Conservation (phyloP, 2,113 vertebrate species). For the Microtus richardsoni region DNA sequence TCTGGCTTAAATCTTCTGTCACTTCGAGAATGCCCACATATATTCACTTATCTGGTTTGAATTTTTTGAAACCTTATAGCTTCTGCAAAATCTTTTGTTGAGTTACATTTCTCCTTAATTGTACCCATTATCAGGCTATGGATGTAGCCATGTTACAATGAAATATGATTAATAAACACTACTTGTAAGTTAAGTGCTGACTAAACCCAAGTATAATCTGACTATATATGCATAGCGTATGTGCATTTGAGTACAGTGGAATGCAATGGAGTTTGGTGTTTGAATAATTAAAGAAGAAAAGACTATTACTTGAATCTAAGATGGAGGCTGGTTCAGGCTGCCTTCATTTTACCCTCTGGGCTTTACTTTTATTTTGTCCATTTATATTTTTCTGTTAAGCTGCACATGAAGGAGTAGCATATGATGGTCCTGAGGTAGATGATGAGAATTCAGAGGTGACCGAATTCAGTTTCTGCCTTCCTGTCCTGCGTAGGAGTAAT, state of each 20-base stretch:
- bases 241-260: not conserved
- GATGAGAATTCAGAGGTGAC: slow-evolving; percentile 5
- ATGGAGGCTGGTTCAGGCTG: not conserved
- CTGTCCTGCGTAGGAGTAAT: not conserved
- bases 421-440: not conserved
- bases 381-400: slow-evolving; percentile 53
- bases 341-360: not conserved
- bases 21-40: slow-evolving; percentile 16
- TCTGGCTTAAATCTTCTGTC: not conserved
- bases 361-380: not conserved
- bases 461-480: not conserved
- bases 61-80: not conserved
- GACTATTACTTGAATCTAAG: slow-evolving; percentile 5
- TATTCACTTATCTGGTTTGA: not conserved
- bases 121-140: not conserved
- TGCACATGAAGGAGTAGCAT: not conserved
- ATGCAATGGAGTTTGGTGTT: slow-evolving; percentile 1
- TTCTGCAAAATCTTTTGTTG: slow-evolving; percentile 23
- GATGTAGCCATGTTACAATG: slow-evolving; percentile 20
- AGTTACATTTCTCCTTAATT: not conserved
- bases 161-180: slow-evolving; percentile 13
- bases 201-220: not conserved
- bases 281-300: slow-evolving; percentile 7
- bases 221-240: not conserved
- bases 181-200: not conserved